A percentile compares a stretch with the other conserved stretches of the same genome.
These are phyloP conservation scores for Aplodontia rufa DNA, from an alignment of 2,113 vertebrate species.

Conservation along the genomic window DNA sequence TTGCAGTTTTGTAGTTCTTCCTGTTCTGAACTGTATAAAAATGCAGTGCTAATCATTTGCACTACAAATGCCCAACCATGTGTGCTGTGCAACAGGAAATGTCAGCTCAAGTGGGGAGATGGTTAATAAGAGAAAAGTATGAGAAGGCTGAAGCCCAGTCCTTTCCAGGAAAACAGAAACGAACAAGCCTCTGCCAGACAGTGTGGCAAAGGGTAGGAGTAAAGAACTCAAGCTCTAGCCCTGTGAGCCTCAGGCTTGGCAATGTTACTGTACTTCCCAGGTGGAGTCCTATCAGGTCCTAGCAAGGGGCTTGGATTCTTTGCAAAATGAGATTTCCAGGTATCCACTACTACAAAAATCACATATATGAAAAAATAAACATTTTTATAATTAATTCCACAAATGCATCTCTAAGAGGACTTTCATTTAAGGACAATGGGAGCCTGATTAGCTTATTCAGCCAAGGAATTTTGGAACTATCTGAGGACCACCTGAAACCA, in stretches of 20 bases:
- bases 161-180: neutral
- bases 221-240: neutral
- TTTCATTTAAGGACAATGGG: neutral
- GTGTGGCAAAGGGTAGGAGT: neutral
- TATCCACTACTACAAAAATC: neutral
- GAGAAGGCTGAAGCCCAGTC: neutral
- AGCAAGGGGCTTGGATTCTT: neutral
- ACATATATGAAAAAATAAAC: neutral
- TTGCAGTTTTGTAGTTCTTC: neutral
- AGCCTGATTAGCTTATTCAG: neutral
- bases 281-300: neutral
- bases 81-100: neutral
- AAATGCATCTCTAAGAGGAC: neutral
- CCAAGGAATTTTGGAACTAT: neutral
- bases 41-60: neutral
- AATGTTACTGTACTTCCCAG: neutral
- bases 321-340: neutral
- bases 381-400: neutral
- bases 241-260: neutral
- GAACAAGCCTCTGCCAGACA: neutral
- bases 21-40: neutral
- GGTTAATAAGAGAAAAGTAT: neutral
- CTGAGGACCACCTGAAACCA: neutral
- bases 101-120: neutral
- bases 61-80: neutral